Conservation (phyloP, 2,113 vertebrate species). For the Tetrao urogallus region DNA sequence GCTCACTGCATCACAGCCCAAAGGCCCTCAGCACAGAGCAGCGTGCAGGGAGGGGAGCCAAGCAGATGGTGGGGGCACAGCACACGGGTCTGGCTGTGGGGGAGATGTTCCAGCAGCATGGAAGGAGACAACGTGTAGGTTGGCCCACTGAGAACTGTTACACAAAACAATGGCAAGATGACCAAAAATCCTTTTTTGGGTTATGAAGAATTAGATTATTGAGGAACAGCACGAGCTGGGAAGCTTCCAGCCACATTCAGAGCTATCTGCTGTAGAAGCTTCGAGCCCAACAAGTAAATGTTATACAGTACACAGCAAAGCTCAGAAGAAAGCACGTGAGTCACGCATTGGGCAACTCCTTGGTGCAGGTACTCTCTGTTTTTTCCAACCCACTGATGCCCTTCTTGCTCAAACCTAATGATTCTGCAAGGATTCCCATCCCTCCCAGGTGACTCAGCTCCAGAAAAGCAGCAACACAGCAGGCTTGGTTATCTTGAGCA, state of each 20-base stretch:
- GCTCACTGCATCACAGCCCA: rapidly evolving
- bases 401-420: rapidly evolving
- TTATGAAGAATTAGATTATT: background rate
- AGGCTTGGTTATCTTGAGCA: background rate
- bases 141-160: background rate
- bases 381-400: background rate
- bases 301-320: background rate
- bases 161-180: background rate
- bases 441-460: background rate
- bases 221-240: background rate
- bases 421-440: background rate
- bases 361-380: background rate
- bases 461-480: background rate
- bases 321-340: rapidly evolving
- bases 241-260: background rate
- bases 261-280: background rate
- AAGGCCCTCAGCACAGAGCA: background rate
- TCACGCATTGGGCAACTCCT: background rate
- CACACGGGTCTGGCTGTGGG: background rate
- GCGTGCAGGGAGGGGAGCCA: background rate
- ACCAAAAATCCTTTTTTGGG: background rate
- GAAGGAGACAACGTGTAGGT: rapidly evolving
- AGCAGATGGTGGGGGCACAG: background rate
- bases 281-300: background rate
- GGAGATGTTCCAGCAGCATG: background rate